Base-by-base conservation (phyloP, 2,888 invertebrate species). In the Drosophila multiciliata region DNA sequence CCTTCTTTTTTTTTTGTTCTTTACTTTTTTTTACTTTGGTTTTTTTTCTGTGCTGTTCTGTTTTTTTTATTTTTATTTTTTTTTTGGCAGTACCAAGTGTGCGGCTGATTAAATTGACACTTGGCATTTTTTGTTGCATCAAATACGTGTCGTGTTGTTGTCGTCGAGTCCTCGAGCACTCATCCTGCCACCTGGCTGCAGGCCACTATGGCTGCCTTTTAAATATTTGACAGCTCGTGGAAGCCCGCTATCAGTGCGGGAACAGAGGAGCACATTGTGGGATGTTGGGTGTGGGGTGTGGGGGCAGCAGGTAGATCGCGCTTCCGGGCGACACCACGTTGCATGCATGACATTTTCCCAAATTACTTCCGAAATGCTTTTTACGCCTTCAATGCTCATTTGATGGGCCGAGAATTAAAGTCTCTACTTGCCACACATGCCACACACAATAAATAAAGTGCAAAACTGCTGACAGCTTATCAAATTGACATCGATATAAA, bases 81-180 rank as follows among this genome's bases (percentile, higher is more conserved):
- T 66, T 69, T 76, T 62, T 50, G 70, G 65, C 61, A 69, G 48
- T 64, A 50, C 38, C 74, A 59, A 83, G 82, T 83, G 81, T 83
- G 89, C 83, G 85, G 83, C 85, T 90, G 81, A 78, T 90, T 90
- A 86, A 90, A 86, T 86, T 86, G 85, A 86, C 85, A 90, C 89
- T 86, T 89, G 85, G 83, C 83, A 90, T 86, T 87, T 90, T 86
- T 86, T 86, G 84, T 89, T 84, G 90, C 87, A 86, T 85, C 83
- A 88, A 79, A 87, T 88, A 81, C 64, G 81, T 78, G 81, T 68
- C 54, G 63, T 57, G 63, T 57, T 63, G 60, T 48, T 6, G 58
- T 55, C 38, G 65, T 65, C 48, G 35, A 35, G 55, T 23, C 20
- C 57, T 63, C 40, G 48, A 48, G 55, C 42, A 59, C 17, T 38